Evolutionary conservation across 2,113 vertebrate genomes (phyloP).

Genomic region (Piaya cayana): DNA sequence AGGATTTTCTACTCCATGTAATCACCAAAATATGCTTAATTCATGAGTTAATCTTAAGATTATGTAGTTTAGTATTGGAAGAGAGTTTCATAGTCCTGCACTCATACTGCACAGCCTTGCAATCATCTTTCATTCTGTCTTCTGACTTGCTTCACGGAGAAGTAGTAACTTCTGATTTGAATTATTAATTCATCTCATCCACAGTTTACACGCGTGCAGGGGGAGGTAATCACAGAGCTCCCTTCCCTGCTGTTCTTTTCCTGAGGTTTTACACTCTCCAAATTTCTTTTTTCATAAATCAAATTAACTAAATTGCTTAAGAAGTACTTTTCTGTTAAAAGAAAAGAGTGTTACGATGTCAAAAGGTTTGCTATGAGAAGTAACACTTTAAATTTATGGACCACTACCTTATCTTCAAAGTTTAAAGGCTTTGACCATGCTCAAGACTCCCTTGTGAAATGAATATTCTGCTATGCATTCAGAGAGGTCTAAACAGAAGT

Average conservation of each 20-base stretch:
- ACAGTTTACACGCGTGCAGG: neutral
- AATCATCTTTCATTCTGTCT: neutral
- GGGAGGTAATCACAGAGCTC: constrained; percentile 46
- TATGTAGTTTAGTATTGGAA: neutral
- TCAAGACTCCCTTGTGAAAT: neutral
- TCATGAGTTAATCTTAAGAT: neutral
- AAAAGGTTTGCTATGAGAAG: neutral
- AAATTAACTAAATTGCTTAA: constrained; percentile 59
- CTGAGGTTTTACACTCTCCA: constrained; percentile 36
- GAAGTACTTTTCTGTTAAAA: constrained; percentile 48
- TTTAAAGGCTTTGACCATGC: neutral
- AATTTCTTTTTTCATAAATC: constrained; percentile 28
- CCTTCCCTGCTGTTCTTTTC: constrained; percentile 53
- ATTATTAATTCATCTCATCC: neutral
- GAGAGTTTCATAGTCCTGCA: neutral
- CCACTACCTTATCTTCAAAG: neutral
- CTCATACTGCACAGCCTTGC: neutral
- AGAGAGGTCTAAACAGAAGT: neutral
- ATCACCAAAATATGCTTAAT: neutral
- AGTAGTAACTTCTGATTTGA: neutral
- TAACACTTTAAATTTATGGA: neutral
- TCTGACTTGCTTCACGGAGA: fast-evolving
- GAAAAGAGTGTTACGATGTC: neutral
- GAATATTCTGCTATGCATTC: neutral
- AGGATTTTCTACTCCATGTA: neutral